A percentile compares a stretch with the other conserved stretches of the same genome.
Evolutionary conservation across 2,797 vertebrate genomes (phyloP).

Genomic region (Clarias laeviceps): DNA sequence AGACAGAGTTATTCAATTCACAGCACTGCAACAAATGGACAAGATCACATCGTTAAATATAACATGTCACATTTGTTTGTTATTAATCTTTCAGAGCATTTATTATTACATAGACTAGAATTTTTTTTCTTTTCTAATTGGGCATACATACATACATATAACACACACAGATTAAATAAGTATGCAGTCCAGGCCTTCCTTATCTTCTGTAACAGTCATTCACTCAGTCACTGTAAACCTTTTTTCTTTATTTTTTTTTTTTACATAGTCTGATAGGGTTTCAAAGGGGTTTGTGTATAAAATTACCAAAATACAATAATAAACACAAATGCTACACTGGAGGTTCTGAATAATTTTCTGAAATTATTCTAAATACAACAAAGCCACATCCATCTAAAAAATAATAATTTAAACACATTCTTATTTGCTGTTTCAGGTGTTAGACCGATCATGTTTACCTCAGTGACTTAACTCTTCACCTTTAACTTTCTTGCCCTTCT

Average conservation of each 20-base stretch:
- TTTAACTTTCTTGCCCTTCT: slow-evolving; percentile 2
- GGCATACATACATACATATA: not conserved
- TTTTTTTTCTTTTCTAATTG: not conserved
- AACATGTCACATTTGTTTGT: slow-evolving; percentile 46
- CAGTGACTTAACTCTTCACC: slow-evolving; percentile 16
- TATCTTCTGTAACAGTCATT: slow-evolving; percentile 53
- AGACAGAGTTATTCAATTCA: slow-evolving; percentile 23
- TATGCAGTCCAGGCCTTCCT: not conserved
- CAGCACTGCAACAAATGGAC: slow-evolving; percentile 18
- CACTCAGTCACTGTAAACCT: slow-evolving; percentile 33
- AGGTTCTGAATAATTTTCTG: not conserved
- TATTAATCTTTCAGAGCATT: slow-evolving; percentile 7
- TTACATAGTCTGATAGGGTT: not conserved
- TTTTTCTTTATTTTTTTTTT: not conserved
- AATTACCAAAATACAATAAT: slow-evolving; percentile 5
- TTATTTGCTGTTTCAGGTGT: slow-evolving; percentile 19
- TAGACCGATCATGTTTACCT: not conserved
- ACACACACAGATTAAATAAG: slow-evolving; percentile 26
- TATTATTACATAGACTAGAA: not conserved
- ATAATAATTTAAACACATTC: not conserved
- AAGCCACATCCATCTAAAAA: not conserved
- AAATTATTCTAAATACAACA: slow-evolving; percentile 1
- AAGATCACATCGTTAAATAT: slow-evolving; percentile 22
- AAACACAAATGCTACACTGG: not conserved
- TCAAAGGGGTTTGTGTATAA: slow-evolving; percentile 13